Base-by-base conservation (phyloP, 1,140 invertebrate genomes). In the Drosophila repleta region DNA sequence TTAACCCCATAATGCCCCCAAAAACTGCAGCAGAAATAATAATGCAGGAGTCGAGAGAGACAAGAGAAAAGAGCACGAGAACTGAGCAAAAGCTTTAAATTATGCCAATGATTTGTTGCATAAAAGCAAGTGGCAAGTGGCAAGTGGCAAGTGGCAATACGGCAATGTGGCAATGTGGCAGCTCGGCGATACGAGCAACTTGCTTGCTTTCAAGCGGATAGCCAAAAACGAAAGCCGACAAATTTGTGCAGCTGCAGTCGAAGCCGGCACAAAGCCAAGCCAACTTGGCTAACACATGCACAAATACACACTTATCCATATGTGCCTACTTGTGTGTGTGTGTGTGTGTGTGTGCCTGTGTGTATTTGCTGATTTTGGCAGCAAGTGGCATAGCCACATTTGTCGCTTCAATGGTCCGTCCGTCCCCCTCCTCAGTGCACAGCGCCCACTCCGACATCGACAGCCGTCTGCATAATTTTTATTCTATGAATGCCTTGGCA, bases 41-140 rank as follows among this genome's bases (percentile, higher is more conserved):
- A 67, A 55, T 48, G 29, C 56, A 32, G 56, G 56, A 67, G 41
- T 65, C 39, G 43, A 41, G 7, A 41, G 7, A 45, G 48, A 18
- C 18, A 46, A 46, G 18, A 11, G 43, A 17, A 18, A 21, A 55
- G 48, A 51, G 52, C 13, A 32, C 60, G 61, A 46, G 48, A 26
- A 58, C 53, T 52, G 51, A 69, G 67, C n/a, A 66, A 52, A 80
- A 60, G 83, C 82, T 78, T 87, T 87, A 87, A 87, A 87, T 87
- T 87, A 87, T 87, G 82, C 82, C 82, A 87, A 87, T 87, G 82
- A 87, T 87, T 87, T 87, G 82, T 87, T 87, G 83, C 82, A 87
- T 81, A 87, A 78, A 87, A 87, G 78, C 83, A 79, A 87, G 81
- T 85, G 80, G 80, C 79, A 83, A 83, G 79, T 85, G 80, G 80